Percentiles rank a stretch among this genome's conserved stretches.
Evolutionary conservation across 2,113 vertebrate species (phyloP).

Genomic region (Gasterosteus aculeatus): DNA sequence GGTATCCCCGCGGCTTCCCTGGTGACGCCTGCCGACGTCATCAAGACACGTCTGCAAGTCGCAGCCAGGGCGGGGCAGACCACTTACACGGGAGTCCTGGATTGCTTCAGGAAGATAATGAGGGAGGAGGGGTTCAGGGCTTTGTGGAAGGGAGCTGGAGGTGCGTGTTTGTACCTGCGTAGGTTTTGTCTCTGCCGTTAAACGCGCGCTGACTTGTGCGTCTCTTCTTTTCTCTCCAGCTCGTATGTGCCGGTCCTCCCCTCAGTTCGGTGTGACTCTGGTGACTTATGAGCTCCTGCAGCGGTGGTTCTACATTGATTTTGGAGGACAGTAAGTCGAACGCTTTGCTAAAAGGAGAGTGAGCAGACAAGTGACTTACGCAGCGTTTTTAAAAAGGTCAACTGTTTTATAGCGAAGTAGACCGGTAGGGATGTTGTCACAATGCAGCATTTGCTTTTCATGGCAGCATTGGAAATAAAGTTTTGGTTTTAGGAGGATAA

Average conservation of each 20-base stretch:
- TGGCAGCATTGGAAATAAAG: neutral
- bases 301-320: conserved; percentile 95
- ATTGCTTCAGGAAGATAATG: conserved; percentile 95
- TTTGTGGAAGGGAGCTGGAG: conserved; percentile 97
- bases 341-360: neutral
- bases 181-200: neutral
- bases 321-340: conserved; percentile 92
- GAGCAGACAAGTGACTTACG: neutral
- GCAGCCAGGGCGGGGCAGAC: conserved; percentile 96
- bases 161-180: conserved; percentile 71
- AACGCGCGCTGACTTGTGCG: neutral
- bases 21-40: conserved; percentile 98
- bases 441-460: neutral
- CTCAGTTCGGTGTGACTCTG: conserved; percentile 97
- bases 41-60: conserved; percentile 98
- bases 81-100: conserved; percentile 90
- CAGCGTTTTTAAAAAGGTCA: neutral
- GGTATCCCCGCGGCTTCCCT: conserved; percentile 96
- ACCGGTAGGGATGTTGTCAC: neutral
- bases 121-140: conserved; percentile 92
- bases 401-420: neutral
- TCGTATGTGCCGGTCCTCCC: conserved; percentile 96
- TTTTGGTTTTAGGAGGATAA: neutral
- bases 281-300: conserved; percentile 97
- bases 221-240: conserved; percentile 76